Evolutionary conservation across 2,797 vertebrate species (phyloP).

Genomic region (Coilia nasus): DNA sequence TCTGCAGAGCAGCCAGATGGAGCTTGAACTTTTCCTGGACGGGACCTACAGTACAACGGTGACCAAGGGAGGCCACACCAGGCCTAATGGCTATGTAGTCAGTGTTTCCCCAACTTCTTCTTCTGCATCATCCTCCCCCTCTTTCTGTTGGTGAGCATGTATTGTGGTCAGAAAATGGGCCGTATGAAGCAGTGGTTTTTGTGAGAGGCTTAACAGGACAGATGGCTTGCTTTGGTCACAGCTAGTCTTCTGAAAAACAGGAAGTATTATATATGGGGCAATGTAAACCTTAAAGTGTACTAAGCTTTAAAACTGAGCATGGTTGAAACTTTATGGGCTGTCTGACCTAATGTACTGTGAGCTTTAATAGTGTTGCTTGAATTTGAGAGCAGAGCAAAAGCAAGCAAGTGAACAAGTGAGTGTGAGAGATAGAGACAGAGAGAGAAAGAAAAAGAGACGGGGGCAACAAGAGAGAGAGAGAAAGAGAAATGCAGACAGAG

Average conservation of each 20-base stretch:
- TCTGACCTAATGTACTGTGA: neutral
- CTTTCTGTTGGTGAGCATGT: neutral
- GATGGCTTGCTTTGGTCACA: neutral
- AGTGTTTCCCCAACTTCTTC: neutral
- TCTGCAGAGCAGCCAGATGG: neutral
- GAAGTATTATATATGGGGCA: neutral
- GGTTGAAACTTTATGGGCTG: neutral
- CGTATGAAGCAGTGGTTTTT: neutral
- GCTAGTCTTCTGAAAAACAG: neutral
- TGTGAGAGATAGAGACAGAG: no score
- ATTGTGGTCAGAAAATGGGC: neutral
- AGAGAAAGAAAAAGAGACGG: no score
- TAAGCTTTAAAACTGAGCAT: neutral
- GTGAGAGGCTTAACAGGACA: neutral
- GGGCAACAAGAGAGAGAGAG: no score
- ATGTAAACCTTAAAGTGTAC: neutral
- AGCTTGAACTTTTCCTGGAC: slow-evolving; percentile 10
- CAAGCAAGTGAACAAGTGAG: no score
- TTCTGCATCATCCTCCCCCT: neutral
- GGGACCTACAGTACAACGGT: slow-evolving; percentile 4
- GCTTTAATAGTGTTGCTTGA: neutral
- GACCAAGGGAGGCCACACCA: neutral
- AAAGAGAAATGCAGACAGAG: no score
- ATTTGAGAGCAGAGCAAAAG: neutral
- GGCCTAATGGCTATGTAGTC: neutral